Conservation (phyloP, 2,113 vertebrate species). For the Cricetomys ansorgei region DNA sequence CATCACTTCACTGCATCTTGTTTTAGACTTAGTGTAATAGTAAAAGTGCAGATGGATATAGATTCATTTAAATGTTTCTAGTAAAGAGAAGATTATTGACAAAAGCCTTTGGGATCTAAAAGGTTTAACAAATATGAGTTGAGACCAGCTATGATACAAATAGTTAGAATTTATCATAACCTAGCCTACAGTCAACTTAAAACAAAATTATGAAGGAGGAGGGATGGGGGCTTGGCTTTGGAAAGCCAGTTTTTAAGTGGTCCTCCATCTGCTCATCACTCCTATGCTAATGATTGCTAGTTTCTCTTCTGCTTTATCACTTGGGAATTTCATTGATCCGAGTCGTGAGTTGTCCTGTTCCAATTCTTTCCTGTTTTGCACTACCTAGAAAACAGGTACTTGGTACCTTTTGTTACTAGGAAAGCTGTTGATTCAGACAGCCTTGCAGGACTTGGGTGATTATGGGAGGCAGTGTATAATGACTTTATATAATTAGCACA, state of each 20-base stretch:
- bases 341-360: background rate
- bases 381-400: background rate
- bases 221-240: background rate
- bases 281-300: background rate
- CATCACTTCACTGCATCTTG: background rate
- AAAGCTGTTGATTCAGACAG: background rate
- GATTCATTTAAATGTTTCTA: constrained; percentile 35
- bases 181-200: background rate
- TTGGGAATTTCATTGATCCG: background rate
- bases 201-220: background rate
- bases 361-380: background rate
- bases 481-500: background rate
- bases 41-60: background rate
- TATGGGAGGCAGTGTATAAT: background rate
- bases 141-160: background rate
- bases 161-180: background rate
- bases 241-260: background rate
- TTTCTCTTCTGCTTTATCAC: background rate
- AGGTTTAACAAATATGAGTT: background rate
- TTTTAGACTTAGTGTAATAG: background rate
- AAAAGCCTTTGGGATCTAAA: constrained; percentile 1
- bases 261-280: background rate
- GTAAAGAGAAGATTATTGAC: constrained; percentile 49
- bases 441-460: background rate
- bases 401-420: background rate